Conservation (phyloP, 2,888 invertebrate genomes). For the Stegana nigrithorax region DNA sequence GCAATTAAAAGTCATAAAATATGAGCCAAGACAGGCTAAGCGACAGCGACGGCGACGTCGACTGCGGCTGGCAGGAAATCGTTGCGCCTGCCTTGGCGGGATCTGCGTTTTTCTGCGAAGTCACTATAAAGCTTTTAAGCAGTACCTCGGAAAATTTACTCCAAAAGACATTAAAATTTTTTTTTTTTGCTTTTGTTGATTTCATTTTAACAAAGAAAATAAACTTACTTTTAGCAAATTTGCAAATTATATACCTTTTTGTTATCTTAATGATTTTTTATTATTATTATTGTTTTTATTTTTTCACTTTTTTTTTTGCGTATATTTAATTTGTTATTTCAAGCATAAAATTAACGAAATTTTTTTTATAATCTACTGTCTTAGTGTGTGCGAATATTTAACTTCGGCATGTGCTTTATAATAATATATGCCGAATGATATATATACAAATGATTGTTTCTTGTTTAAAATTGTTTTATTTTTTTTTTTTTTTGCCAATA, state of each 20-base stretch:
- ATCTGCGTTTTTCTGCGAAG: too few species aligned
- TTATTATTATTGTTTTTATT: background rate
- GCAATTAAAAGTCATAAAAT: too few species aligned
- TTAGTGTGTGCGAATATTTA: background rate
- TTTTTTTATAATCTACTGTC: slow-evolving; percentile 20
- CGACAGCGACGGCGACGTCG: background rate
- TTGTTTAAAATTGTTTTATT: too few species aligned
- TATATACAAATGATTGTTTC: too few species aligned
- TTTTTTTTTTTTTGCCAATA: too few species aligned
- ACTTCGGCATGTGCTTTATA: too few species aligned
- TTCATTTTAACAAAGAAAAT: background rate
- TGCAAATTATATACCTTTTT: background rate
- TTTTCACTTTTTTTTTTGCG: background rate
- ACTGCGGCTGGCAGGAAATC: background rate
- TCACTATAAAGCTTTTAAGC: too few species aligned
- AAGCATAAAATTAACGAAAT: slow-evolving; percentile 8
- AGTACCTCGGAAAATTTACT: background rate
- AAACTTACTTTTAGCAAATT: background rate
- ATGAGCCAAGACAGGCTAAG: too few species aligned
- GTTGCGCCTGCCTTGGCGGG: background rate
- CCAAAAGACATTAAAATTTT: background rate
- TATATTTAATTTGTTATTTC: background rate
- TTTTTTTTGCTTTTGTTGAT: background rate
- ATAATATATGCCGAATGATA: too few species aligned
- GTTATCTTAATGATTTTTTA: too few species aligned